These are phyloP conservation scores for Cygnus buccinator DNA, from an alignment of 2,113 vertebrate genomes.

Conservation along the genomic window DNA sequence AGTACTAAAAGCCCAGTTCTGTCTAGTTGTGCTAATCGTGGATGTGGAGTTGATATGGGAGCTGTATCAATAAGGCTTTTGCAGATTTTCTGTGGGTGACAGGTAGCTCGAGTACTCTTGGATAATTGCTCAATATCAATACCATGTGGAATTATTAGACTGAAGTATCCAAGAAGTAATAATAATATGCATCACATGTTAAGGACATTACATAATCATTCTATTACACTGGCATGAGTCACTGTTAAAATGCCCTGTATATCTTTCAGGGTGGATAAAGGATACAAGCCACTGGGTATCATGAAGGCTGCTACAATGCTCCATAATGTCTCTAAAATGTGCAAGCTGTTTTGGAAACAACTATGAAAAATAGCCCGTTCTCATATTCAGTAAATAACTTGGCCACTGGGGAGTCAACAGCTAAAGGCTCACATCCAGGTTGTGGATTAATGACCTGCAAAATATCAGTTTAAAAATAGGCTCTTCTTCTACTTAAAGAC, in stretches of 20 bases:
- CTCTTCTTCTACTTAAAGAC: slow-evolving; percentile 28
- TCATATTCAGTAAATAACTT: slow-evolving; percentile 57
- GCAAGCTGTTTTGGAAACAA: neutral
- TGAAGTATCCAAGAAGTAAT: slow-evolving; percentile 27
- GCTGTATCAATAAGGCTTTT: neutral
- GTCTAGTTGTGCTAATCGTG: neutral
- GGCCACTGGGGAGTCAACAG: slow-evolving; percentile 51
- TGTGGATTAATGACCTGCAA: slow-evolving; percentile 73
- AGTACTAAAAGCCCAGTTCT: neutral
- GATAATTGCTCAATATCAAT: slow-evolving; percentile 32
- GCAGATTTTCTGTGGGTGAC: neutral
- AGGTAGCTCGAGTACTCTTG: neutral
- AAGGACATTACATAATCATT: slow-evolving; percentile 52
- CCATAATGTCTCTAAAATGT: neutral
- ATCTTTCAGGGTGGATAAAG: slow-evolving; percentile 69
- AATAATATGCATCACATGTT: slow-evolving; percentile 34
- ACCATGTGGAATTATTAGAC: neutral
- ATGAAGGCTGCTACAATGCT: neutral
- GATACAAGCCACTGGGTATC: slow-evolving; percentile 42
- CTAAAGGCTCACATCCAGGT: slow-evolving; percentile 47
- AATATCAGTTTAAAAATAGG: slow-evolving; percentile 45
- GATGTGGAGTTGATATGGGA: neutral
- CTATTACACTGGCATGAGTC: slow-evolving; percentile 47
- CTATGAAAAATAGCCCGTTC: slow-evolving; percentile 33
- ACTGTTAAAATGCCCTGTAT: slow-evolving; percentile 55